These are phyloP conservation scores for Sander lucioperca DNA, from an alignment of 2,113 vertebrate species.

Conservation along the genomic window DNA sequence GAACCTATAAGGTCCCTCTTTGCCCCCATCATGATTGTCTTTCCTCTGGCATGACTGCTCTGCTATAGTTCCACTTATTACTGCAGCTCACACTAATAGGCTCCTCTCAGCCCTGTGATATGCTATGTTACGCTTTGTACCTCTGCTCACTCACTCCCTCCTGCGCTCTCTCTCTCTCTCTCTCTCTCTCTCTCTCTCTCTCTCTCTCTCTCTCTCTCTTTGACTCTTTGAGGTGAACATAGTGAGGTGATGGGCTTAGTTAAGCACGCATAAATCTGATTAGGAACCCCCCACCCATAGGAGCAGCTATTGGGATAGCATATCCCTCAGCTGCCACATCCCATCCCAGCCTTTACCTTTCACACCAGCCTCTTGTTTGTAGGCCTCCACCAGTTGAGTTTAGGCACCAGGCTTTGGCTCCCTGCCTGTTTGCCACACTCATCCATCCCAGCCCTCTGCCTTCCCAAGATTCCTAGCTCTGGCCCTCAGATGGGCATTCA, in stretches of 20 bases:
- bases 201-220: background rate
- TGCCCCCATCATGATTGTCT: conserved; percentile 9
- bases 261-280: conserved; percentile 81
- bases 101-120: conserved; percentile 60
- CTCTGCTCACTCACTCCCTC: conserved; percentile 41
- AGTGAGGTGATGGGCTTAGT: conserved; percentile 72
- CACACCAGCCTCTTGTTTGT: background rate
- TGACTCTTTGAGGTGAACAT: conserved; percentile 64
- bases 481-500: conserved; percentile 77
- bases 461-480: conserved; percentile 49
- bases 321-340: conserved; percentile 1
- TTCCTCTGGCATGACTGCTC: conserved; percentile 15
- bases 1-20: conserved; percentile 17
- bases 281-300: conserved; percentile 58
- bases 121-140: conserved; percentile 51
- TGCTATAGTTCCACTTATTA: conserved; percentile 50
- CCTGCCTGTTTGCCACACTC: conserved; percentile 8
- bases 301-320: conserved; percentile 46
- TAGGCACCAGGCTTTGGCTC: conserved; percentile 1
- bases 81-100: conserved; percentile 48
- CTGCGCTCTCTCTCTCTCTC: conserved; percentile 12
- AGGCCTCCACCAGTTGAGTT: conserved; percentile 35
- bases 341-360: background rate
- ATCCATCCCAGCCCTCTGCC: conserved; percentile 41
- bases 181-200: too few species aligned